Evolutionary conservation across 2,113 vertebrate species (phyloP), one percentile per base, ranked within the genome.

Genomic region (Promerops cafer): DNA sequence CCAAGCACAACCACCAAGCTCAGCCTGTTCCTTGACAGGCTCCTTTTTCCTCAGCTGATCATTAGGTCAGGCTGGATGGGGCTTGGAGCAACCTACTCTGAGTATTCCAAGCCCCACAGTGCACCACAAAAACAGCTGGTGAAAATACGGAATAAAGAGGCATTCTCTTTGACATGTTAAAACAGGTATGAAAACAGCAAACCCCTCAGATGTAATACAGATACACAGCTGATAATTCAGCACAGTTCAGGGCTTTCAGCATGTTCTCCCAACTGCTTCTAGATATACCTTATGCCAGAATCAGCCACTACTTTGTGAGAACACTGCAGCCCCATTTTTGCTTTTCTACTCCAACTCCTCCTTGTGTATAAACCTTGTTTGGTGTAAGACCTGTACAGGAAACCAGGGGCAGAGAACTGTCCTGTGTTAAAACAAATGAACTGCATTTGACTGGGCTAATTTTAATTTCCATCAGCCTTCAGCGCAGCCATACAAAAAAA

Each of bases 401-500:
- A 80, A 57, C 19, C 4, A 11, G 15, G 8, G n/a, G 18, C n/a
- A 78, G 50, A 19, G 37, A 91, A 77, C 14, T 61, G 1, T 3
- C 7, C 63, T 37, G 31, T 12, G 9, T 56, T 65, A 27, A 72
- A 83, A 57, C 21, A 71, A 71, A 31, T 27, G 7, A 59, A 31
- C 6, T 31, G 47, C 23, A 37, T 45, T 60, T 57, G 40, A 52
- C 16, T 27, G 40, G 42, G 54, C 20, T 81, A 10, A 49, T 75
- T 91, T 52, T 61, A 21, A 53, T 49, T 31, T 6, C 22, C 44
- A 35, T 24, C 39, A 72, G 57, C 33, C 20, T 66, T 61, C 30
- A 63, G 72, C 0, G 0, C 63, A 83, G 53, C 30, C 2, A 0
- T 1, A 14, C 0, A 0, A 82, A 86, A 64, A 13, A 31, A 27